phyloP scores from a whole-genome alignment of 2,888 invertebrate genomes.

The Sphecodes monilicornis region DNA sequence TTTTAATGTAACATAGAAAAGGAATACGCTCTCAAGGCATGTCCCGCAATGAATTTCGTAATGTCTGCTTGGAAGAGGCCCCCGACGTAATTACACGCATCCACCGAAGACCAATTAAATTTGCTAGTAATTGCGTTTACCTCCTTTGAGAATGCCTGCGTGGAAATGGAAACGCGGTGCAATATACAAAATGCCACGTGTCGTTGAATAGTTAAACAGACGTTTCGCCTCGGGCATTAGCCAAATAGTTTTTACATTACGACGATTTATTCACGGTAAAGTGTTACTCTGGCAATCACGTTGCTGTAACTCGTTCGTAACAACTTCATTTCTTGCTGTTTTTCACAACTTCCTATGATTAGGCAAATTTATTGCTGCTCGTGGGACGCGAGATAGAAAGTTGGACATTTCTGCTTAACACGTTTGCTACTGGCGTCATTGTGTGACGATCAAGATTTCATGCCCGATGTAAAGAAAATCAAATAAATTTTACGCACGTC shows the following conservation, averaged over 20 bases:
- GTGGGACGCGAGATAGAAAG: too few species aligned
- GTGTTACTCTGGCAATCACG: neutral
- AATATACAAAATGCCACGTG: conserved; percentile 17
- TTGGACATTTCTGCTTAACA: too few species aligned
- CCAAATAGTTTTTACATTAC: neutral
- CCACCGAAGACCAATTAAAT: conserved; percentile 41
- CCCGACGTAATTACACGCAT: conserved; percentile 37
- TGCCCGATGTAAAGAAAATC: too few species aligned
- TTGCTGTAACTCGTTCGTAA: neutral
- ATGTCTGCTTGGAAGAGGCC: neutral
- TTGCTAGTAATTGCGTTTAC: conserved; percentile 28
- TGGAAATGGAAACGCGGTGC: conserved; percentile 14
- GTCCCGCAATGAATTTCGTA: neutral
- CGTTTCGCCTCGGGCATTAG: neutral
- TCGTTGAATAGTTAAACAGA: conserved; percentile 29
- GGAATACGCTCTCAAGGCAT: neutral
- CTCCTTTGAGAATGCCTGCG: conserved; percentile 36
- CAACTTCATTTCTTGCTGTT: neutral
- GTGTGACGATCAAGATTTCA: too few species aligned
- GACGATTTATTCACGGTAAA: neutral
- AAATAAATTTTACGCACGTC: too few species aligned
- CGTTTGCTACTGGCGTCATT: too few species aligned
- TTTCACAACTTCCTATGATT: neutral
- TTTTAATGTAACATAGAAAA: neutral
- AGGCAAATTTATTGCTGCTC: neutral